Evolutionary conservation across 2,113 vertebrate genomes (phyloP).

Genomic region (Spilogale gracilis): DNA sequence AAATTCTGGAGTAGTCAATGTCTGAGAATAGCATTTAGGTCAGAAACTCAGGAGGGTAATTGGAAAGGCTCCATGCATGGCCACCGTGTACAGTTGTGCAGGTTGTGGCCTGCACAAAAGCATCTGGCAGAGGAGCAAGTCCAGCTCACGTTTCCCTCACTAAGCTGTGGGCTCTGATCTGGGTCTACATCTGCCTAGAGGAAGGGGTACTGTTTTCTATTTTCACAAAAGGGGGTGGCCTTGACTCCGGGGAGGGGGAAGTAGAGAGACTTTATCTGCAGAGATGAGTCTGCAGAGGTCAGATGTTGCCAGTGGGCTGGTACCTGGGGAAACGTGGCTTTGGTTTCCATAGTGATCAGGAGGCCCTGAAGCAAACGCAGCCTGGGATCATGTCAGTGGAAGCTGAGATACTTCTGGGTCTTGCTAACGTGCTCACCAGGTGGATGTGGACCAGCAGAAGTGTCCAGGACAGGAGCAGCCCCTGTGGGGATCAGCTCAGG

Average conservation of each 20-base stretch:
- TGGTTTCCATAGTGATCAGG: not conserved
- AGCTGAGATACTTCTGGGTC: not conserved
- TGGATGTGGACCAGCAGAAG: not conserved
- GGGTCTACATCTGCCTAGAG: not conserved
- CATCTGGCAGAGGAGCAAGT: not conserved
- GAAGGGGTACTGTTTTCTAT: not conserved
- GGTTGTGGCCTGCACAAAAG: not conserved
- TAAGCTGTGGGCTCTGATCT: not conserved
- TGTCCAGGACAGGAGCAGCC: not conserved
- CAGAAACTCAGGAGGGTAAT: not conserved
- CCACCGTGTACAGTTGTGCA: not conserved
- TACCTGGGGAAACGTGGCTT: not conserved
- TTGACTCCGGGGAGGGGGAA: not conserved
- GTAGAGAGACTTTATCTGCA: not conserved
- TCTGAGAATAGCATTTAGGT: not conserved
- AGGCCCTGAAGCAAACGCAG: not conserved
- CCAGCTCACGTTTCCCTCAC: not conserved
- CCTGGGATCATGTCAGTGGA: not conserved
- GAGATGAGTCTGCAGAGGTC: not conserved
- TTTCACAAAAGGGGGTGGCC: not conserved
- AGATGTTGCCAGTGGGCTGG: not conserved
- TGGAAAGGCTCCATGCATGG: not conserved
- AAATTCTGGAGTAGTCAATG: not conserved
- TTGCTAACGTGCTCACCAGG: fast-evolving
- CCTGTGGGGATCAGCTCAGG: not conserved